phyloP scores from a whole-genome alignment of 2,797 vertebrate genomes.

The Sebastes jordani region DNA sequence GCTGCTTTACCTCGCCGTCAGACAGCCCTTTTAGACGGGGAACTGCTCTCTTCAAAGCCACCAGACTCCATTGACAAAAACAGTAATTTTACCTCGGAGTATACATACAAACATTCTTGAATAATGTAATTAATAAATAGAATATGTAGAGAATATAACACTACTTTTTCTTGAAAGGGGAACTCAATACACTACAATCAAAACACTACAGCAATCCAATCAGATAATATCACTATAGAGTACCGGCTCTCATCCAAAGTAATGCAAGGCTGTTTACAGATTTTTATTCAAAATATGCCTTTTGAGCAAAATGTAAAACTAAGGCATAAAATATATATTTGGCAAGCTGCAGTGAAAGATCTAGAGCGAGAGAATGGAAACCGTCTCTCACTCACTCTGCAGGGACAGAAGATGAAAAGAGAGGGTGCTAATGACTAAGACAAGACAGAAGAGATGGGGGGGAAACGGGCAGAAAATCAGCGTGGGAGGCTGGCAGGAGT shows the following conservation, averaged over 20 bases:
- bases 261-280: not conserved
- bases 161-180: not conserved
- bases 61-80: too few species aligned
- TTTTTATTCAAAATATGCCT: not conserved
- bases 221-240: not conserved
- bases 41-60: too few species aligned
- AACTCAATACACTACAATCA: not conserved
- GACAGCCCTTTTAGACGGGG: rapidly evolving
- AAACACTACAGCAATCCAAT: not conserved
- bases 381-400: not conserved
- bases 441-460: not conserved
- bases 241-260: not conserved
- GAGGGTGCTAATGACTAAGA: not conserved
- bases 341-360: not conserved
- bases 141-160: not conserved
- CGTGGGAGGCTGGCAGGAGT: slow-evolving; percentile 15
- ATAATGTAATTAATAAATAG: not conserved
- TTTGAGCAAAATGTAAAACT: not conserved
- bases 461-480: not conserved
- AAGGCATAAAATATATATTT: not conserved
- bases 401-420: not conserved
- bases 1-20: too few species aligned
- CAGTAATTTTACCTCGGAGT: too few species aligned
- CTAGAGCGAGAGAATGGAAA: not conserved
- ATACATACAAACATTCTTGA: too few species aligned